Percentiles rank a stretch among this genome's conserved stretches.
Evolutionary conservation across 1,140 invertebrate genomes (phyloP).

Genomic region (Drosophila sturtevanti): DNA sequence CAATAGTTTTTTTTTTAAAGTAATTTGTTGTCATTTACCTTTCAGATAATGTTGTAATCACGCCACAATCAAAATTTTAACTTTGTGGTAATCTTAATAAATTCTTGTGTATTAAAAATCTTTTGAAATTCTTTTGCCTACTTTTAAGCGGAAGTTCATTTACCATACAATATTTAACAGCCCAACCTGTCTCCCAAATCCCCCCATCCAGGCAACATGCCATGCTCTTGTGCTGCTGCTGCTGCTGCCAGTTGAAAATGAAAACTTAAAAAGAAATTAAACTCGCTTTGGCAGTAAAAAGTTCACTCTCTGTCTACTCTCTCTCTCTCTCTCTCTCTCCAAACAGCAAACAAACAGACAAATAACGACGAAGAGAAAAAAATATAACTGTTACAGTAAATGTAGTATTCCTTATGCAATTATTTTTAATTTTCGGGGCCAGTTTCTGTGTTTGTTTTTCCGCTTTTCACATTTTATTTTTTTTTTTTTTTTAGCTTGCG

Average conservation of each 20-base stretch:
- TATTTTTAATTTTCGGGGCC: slow-evolving; percentile 60
- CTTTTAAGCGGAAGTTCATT: background rate
- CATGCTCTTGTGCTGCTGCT: background rate
- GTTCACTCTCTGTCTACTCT: no score
- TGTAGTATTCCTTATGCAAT: slow-evolving; percentile 51
- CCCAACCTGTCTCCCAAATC: background rate
- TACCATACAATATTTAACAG: slow-evolving; percentile 2
- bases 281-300: slow-evolving; percentile 9
- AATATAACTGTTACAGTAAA: slow-evolving; percentile 26
- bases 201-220: background rate
- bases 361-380: background rate
- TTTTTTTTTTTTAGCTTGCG: background rate
- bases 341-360: slow-evolving; percentile 6
- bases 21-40: background rate
- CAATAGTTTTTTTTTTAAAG: background rate
- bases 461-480: background rate
- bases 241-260: background rate
- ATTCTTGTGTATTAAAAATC: slow-evolving; percentile 1
- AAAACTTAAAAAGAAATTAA: slow-evolving; percentile 26
- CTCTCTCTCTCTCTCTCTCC: no score
- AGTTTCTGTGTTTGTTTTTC: slow-evolving; percentile 38
- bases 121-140: background rate
- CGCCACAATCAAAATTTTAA: slow-evolving; percentile 2
- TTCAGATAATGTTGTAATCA: background rate
- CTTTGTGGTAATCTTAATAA: background rate